phyloP scores from a whole-genome alignment of 1,140 invertebrate genomes.

The Sycophila sp. region DNA sequence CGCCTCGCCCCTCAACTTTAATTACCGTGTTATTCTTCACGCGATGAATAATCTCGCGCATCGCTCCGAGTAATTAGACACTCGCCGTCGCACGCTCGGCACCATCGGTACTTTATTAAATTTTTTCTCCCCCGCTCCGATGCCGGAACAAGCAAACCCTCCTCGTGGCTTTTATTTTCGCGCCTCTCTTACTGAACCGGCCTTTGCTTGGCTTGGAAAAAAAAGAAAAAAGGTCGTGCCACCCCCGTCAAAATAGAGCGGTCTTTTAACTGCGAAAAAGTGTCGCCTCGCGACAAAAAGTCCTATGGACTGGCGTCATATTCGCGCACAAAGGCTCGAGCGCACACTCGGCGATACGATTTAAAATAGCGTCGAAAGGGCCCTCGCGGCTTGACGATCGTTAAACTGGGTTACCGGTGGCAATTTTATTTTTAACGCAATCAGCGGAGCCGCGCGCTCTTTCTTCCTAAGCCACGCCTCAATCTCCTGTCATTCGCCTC shows the following conservation, averaged over 20 bases:
- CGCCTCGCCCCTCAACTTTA: slow-evolving; percentile 26
- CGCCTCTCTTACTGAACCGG: background rate
- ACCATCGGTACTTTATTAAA: slow-evolving; percentile 10
- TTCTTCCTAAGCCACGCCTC: background rate
- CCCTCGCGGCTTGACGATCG: background rate
- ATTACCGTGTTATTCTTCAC: slow-evolving; percentile 29
- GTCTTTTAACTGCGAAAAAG: background rate
- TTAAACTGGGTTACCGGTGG: slow-evolving; percentile 27
- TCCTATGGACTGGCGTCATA: background rate
- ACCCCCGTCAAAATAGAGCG: background rate
- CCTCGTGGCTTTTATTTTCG: background rate
- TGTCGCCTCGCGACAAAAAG: background rate
- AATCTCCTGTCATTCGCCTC: background rate
- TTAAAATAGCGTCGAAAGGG: background rate
- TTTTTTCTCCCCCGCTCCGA: background rate
- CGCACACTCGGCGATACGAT: background rate
- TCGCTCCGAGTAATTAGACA: too few species aligned
- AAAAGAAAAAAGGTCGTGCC: background rate
- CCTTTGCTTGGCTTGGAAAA: background rate
- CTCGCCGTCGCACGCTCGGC: background rate
- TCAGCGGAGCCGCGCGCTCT: background rate
- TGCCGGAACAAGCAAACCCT: too few species aligned
- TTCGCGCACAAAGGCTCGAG: background rate
- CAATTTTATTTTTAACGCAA: slow-evolving; percentile 35
- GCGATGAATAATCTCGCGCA: slow-evolving; percentile 4